Base-by-base conservation (phyloP, 2,113 vertebrate species). In the Leiothrix lutea region DNA sequence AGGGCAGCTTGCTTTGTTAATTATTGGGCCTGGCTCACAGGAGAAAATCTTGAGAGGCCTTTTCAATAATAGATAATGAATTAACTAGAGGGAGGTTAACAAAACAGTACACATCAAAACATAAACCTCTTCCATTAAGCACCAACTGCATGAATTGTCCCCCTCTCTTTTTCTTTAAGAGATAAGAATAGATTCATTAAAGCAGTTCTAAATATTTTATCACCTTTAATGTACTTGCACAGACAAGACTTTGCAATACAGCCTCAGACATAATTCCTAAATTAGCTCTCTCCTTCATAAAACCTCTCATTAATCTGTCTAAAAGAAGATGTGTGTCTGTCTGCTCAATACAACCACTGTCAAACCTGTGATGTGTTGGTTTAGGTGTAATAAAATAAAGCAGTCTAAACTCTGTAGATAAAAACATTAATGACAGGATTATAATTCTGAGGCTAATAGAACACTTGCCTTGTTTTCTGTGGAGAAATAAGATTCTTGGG, bases 171-270 rank as follows among this genome's bases (percentile, higher is more conserved):
- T 91, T 87, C 61, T 48, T 92, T 80, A 70, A 36, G 64, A 77
- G 82, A 95, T 90, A 95, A 89, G 73, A 87, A 92, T 91, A 82
- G 81, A 92, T 87, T 93, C 61, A 88, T 96, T 95, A 95, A 91
- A 94, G 83, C 61, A 93, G 93, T 92, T 92, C 65, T 93, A 90
- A 97, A 95, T 97, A 95, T 95, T 95, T 97, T 86, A 91, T 92
- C 88, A 83, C 45, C 45, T 88, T 93, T 94, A 95, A 92, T 94
- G 90, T 91, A 95, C 45, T 96, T 1, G 0, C 44, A 15, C 36
- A 91, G 89, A 53, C 62, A 80, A 91, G 80, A 56, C 53, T 86
- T 86, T 44, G 58, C 47, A 75, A 74, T 94, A 36, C 11, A 64
- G 56, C 64, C 73, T 88, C 53, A 92, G 90, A 73, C 54, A 50